Conservation (phyloP, 2,797 vertebrate species). For the Holocentrus rufus region DNA sequence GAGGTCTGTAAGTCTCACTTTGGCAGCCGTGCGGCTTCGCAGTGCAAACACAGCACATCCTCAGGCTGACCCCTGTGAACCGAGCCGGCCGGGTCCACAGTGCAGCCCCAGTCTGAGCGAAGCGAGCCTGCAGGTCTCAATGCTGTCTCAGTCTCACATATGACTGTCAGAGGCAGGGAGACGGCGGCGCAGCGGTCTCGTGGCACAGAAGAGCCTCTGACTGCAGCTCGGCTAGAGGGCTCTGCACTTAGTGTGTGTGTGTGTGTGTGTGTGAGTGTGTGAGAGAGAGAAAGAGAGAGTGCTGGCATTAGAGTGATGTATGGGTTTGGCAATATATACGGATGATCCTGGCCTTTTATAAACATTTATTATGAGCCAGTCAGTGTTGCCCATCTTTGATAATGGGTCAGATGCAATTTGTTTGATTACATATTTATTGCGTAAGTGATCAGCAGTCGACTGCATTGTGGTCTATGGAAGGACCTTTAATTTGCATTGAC, state of each 20-base stretch:
- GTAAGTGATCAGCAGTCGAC: neutral
- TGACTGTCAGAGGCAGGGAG: constrained; percentile 42
- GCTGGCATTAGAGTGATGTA: neutral
- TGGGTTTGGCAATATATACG: too few species aligned
- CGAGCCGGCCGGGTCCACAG: constrained; percentile 45
- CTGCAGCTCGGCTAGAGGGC: constrained; percentile 25
- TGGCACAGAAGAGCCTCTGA: constrained; percentile 52
- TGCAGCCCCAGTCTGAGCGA: constrained; percentile 30
- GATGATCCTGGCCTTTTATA: too few species aligned
- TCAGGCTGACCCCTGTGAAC: constrained; percentile 73
- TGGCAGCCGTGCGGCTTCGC: constrained; percentile 64
- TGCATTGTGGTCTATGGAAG: neutral
- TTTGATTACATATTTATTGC: too few species aligned
- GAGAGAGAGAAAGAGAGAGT: neutral
- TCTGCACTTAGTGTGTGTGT: constrained; percentile 6
- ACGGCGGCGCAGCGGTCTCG: constrained; percentile 17
- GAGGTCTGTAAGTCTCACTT: constrained; percentile 53
- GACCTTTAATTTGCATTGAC: too few species aligned
- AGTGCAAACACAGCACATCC: constrained; percentile 76
- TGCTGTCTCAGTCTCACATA: constrained; percentile 69
- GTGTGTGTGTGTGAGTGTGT: constrained; percentile 5
- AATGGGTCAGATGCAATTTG: too few species aligned
- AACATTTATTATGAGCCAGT: too few species aligned
- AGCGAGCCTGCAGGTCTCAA: constrained; percentile 52
- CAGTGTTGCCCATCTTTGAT: too few species aligned